phyloP scores from a whole-genome alignment of 2,113 vertebrate species.

The Mystacornis crossleyi region DNA sequence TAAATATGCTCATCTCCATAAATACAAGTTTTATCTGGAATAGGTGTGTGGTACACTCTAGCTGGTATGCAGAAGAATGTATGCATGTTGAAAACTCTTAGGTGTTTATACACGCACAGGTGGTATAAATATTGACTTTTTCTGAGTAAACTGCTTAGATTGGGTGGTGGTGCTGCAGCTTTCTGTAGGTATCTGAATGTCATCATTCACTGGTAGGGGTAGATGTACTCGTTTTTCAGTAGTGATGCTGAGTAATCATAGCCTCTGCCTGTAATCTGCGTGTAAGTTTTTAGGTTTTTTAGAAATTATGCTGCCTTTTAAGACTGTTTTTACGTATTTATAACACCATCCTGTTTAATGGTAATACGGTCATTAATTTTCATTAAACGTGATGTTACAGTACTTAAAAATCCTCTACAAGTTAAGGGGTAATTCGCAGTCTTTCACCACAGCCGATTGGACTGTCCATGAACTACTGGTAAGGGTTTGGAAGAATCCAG shows the following conservation, averaged over 20 bases:
- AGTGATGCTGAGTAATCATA: neutral
- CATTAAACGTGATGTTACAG: neutral
- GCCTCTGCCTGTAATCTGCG: neutral
- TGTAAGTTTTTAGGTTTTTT: neutral
- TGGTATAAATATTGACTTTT: neutral
- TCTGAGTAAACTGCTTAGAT: neutral
- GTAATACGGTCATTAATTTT: neutral
- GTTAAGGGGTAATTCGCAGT: neutral
- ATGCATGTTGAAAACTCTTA: neutral
- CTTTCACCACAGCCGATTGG: neutral
- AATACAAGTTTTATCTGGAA: neutral
- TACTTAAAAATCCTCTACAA: neutral
- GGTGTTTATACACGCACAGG: neutral
- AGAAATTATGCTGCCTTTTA: rapidly evolving
- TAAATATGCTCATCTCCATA: neutral
- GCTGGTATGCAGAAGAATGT: neutral
- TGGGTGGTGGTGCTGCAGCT: neutral
- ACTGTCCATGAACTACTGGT: neutral
- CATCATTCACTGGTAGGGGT: neutral
- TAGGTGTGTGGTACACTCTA: neutral
- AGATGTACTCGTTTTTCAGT: neutral
- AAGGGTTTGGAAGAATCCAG: neutral
- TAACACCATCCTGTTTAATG: neutral
- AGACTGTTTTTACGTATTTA: neutral
- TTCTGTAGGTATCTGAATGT: neutral